Evolutionary conservation across 2,113 vertebrate species (phyloP), one percentile per base, ranked within the genome.

Genomic region (Ictalurus furcatus): DNA sequence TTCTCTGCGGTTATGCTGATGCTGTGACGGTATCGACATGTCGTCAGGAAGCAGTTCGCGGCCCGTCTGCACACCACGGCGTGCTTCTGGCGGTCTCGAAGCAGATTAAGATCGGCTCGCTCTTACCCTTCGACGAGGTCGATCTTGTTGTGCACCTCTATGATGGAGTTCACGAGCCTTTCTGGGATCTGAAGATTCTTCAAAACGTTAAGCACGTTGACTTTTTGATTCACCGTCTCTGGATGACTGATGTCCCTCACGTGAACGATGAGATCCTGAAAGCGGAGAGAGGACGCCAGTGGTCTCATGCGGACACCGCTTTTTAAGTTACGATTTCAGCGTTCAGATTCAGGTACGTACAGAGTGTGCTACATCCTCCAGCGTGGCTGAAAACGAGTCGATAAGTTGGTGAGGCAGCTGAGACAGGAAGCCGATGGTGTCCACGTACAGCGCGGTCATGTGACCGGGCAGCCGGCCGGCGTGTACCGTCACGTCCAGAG

Each of bases 361-460:
- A 0, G 98, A 97, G 84, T 96, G 96, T 16, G 94, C 96, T 28
- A 99, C 97, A 17, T 99, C 98, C 56, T 98, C 97, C 89, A 99
- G 92, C 0, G 98, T 99, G 90, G 98, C 97, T 1, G 97, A 97
- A 94, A 99, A 99, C 56, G 98, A 97, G 91, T 97, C 96, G 0
- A 99, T 95, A 48, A 99, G 97, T 88, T 94, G 94, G 87, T 99
- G 98, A 0, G 98, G 98, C 80, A 99, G 96, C 93, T 98, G 97
- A 37, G 98, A 98, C 61, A 99, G 96, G 95, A 99, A 99, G 48
- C 98, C 98, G 71, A 99, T 97, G 78, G 98, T 99, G 93, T 99
- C 98, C 89, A 98, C 91, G 52, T 97, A 99, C 81, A 99, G 94
- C 56, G 98, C 95, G 0, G 95, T 87, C 95, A 98, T 91, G 58